Percentiles rank a stretch among this genome's conserved stretches.
Evolutionary conservation across 2,888 invertebrate genomes (phyloP).

Genomic region (Nineta flava): DNA sequence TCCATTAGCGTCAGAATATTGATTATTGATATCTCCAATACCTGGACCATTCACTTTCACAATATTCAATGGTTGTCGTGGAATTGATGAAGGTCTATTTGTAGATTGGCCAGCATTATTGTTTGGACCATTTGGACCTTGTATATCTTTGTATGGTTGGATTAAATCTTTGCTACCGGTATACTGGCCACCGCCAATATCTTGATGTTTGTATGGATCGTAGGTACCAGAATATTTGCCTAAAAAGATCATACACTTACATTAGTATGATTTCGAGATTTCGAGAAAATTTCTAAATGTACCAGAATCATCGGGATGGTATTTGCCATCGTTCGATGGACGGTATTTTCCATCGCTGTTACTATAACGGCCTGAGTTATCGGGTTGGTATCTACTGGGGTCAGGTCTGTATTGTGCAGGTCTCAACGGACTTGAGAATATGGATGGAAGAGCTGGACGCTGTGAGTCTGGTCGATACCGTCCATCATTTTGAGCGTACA

Average conservation of each 20-base stretch:
- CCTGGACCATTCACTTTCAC: background rate
- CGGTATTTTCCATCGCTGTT: background rate
- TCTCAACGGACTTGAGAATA: too few relatives aligned
- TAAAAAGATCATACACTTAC: too few relatives aligned
- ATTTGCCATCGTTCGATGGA: background rate
- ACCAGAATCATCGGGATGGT: background rate
- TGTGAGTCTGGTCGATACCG: too few relatives aligned
- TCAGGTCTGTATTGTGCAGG: background rate
- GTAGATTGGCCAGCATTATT: constrained; percentile 6
- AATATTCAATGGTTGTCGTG: background rate
- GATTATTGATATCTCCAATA: constrained; percentile 15
- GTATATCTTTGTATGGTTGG: background rate
- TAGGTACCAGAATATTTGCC: background rate
- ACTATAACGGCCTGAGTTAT: background rate
- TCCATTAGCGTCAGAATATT: constrained; percentile 17
- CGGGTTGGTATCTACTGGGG: background rate
- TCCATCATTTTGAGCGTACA: too few relatives aligned
- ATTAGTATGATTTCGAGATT: too few relatives aligned
- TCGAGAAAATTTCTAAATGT: too few relatives aligned
- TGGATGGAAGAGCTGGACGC: too few relatives aligned
- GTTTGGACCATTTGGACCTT: constrained; percentile 9
- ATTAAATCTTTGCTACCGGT: constrained; percentile 9
- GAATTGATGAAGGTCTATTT: background rate
- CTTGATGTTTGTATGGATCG: constrained; percentile 7
- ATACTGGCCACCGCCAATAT: constrained; percentile 16